Evolutionary conservation across 2,113 vertebrate genomes (phyloP).

Genomic region (Ellobius talpinus): DNA sequence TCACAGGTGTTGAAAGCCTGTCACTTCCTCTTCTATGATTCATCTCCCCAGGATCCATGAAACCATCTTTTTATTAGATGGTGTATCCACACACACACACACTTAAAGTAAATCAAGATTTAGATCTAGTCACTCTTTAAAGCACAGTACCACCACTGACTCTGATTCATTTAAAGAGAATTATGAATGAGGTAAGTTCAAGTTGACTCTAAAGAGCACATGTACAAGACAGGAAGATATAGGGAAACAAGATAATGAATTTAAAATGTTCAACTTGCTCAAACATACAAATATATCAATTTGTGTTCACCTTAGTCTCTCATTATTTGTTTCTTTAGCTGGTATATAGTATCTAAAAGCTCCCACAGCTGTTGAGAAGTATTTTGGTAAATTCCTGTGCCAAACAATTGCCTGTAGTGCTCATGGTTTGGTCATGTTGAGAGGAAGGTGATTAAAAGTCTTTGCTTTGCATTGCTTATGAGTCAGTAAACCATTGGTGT

Average conservation of each 20-base stretch:
- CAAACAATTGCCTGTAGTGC: background rate
- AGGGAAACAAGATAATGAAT: slow-evolving; percentile 7
- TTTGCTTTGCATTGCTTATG: background rate
- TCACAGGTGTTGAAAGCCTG: background rate
- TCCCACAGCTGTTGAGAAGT: background rate
- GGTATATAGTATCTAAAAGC: background rate
- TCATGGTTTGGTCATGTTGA: background rate
- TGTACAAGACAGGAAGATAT: background rate
- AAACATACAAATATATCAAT: background rate
- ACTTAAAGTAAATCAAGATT: slow-evolving; percentile 49
- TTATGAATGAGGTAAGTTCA: slow-evolving; percentile 45
- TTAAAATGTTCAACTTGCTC: slow-evolving; percentile 12
- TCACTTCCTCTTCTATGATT: background rate
- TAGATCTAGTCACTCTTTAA: slow-evolving; percentile 33
- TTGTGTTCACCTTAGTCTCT: background rate
- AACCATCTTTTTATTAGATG: background rate
- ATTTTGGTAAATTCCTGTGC: background rate
- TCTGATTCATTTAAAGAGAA: slow-evolving; percentile 49
- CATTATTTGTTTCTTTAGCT: background rate
- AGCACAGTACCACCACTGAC: background rate
- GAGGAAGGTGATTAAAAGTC: background rate
- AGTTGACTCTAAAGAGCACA: background rate
- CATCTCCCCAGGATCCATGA: background rate
- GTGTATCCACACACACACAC: background rate
- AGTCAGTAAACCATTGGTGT: background rate